A percentile compares a stretch with the other conserved stretches of the same genome.
phyloP scores from a whole-genome alignment of 2,888 invertebrate species.

The Clostera curtula region DNA sequence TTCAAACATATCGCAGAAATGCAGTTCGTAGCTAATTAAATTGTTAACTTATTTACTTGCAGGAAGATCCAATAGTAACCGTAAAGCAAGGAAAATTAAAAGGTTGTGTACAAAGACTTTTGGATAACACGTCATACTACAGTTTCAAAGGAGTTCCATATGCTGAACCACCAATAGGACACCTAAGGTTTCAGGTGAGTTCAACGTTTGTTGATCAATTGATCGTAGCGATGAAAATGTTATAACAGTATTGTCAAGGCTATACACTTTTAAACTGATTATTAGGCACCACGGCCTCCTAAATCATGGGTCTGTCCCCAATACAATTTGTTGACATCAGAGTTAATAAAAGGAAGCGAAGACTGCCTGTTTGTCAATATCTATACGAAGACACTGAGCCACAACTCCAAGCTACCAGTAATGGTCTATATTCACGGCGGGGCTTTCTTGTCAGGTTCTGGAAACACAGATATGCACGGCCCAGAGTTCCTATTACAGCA shows the following conservation, averaged over 20 bases:
- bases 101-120: constrained; percentile 29
- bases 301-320: constrained; percentile 53
- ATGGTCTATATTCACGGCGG: constrained; percentile 63
- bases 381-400: constrained; percentile 34
- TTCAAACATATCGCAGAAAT: too few relatives aligned
- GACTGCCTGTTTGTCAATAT: constrained; percentile 51
- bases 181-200: constrained; percentile 65
- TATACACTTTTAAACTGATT: too few relatives aligned
- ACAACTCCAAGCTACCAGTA: constrained; percentile 38
- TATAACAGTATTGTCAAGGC: too few relatives aligned
- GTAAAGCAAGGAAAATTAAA: constrained; percentile 41
- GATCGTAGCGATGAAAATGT: too few relatives aligned
- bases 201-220: too few relatives aligned
- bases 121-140: constrained; percentile 36
- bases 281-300: constrained; percentile 46
- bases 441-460: constrained; percentile 46
- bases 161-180: constrained; percentile 63
- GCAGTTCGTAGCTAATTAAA: too few relatives aligned
- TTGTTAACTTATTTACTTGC: too few relatives aligned
- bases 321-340: constrained; percentile 28
- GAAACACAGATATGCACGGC: constrained; percentile 40
- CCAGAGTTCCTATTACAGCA: constrained; percentile 50
- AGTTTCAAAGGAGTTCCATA: constrained; percentile 67
- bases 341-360: constrained; percentile 37
- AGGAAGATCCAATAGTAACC: constrained; percentile 30